A percentile compares a stretch with the other conserved stretches of the same genome.
Conservation (phyloP, 1,140 invertebrate genomes). For the Bactericera cockerelli region DNA sequence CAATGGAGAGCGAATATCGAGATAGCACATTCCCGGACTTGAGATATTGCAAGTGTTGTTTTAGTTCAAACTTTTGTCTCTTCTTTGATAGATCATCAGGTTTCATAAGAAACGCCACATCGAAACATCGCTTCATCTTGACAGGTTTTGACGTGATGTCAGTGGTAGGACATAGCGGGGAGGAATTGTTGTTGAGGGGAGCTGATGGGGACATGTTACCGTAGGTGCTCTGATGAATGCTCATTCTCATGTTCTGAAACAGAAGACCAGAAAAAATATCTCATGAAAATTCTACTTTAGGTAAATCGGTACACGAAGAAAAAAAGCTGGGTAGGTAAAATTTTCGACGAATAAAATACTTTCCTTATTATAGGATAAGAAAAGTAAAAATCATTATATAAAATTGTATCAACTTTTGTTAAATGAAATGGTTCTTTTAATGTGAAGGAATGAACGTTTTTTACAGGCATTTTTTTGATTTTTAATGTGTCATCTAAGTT, state of each 20-base stretch:
- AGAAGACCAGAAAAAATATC: background rate
- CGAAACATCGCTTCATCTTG: constrained; percentile 53
- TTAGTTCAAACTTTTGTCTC: constrained; percentile 16
- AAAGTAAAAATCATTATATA: too few relatives aligned
- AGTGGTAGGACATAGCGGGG: constrained; percentile 4
- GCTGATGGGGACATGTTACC: background rate
- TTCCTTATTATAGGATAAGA: too few relatives aligned
- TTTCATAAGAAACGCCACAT: constrained; percentile 73
- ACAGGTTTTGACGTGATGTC: constrained; percentile 14
- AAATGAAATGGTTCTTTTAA: too few relatives aligned
- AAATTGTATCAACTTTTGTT: too few relatives aligned
- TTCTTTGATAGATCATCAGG: constrained; percentile 59
- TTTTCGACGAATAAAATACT: too few relatives aligned
- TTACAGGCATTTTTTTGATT: too few relatives aligned
- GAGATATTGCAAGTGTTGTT: constrained; percentile 19
- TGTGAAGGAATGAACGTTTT: too few relatives aligned
- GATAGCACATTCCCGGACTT: constrained; percentile 18
- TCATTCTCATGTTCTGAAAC: background rate
- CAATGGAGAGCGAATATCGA: constrained; percentile 17
- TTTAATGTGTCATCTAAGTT: too few relatives aligned
- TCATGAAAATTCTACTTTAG: too few relatives aligned
- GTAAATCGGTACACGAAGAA: too few relatives aligned
- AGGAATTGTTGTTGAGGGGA: background rate
- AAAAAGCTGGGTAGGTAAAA: too few relatives aligned
- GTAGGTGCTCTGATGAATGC: background rate